Conservation (phyloP, 2,888 invertebrate species). For the Stenchaetothrips biformis region DNA sequence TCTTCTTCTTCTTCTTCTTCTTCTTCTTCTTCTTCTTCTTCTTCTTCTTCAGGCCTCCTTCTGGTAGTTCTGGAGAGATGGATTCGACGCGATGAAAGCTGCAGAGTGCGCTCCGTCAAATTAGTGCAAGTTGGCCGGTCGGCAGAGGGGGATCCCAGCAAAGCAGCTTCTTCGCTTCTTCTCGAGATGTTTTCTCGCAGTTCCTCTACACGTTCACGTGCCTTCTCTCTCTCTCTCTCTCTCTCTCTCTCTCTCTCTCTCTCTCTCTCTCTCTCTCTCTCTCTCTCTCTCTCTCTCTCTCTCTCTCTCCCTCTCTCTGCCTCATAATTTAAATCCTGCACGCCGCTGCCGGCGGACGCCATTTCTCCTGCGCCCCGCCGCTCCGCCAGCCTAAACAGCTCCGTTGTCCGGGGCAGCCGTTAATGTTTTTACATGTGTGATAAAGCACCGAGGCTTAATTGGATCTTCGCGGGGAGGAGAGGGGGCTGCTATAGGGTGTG, state of each 20-base stretch:
- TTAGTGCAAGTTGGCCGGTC: background rate
- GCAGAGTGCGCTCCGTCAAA: background rate
- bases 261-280: background rate
- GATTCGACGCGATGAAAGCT: background rate
- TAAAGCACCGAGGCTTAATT: background rate
- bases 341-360: no score
- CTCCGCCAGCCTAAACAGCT: no score
- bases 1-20: no score
- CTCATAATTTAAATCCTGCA: background rate
- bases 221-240: background rate
- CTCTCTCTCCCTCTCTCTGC: background rate
- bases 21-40: no score
- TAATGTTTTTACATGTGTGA: background rate
- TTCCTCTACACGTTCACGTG: no score
- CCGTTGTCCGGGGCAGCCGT: no score
- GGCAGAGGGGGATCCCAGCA: background rate
- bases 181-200: background rate
- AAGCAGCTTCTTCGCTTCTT: no score
- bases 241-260: background rate
- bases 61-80: background rate
- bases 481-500: background rate
- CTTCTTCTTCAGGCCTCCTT: no score
- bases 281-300: background rate
- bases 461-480: background rate
- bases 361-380: no score